Percentiles rank a stretch among this genome's conserved stretches.
phyloP scores from a whole-genome alignment of 1,140 invertebrate genomes.

The Drosophila tristis region DNA sequence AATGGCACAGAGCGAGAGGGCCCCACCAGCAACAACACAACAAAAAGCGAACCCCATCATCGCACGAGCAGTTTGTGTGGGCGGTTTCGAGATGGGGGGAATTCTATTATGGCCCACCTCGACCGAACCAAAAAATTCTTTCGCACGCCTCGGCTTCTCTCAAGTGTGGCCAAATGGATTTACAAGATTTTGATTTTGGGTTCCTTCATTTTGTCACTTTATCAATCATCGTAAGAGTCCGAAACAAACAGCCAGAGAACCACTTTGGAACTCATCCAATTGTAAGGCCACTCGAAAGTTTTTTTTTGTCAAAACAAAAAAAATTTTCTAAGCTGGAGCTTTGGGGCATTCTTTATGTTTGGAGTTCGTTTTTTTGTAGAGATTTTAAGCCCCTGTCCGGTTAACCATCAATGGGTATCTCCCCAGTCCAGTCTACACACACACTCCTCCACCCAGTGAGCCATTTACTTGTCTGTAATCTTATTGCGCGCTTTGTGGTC shows the following conservation, averaged over 20 bases:
- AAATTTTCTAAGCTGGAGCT: constrained; percentile 28
- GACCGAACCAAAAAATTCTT: constrained; percentile 53
- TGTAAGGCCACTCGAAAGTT: constrained; percentile 62
- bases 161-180: constrained; percentile 24
- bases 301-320: constrained; percentile 45
- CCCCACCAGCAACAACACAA: not conserved
- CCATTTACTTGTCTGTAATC: constrained; percentile 51
- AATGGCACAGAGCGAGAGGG: constrained; percentile 29
- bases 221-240: constrained; percentile 49
- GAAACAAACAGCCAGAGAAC: constrained; percentile 37
- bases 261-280: constrained; percentile 73
- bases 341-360: too few relatives aligned
- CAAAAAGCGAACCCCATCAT: constrained; percentile 25
- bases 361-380: constrained; percentile 9
- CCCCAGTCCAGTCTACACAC: not conserved
- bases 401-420: constrained; percentile 19
- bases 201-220: constrained; percentile 42
- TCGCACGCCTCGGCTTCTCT: constrained; percentile 48
- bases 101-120: constrained; percentile 12
- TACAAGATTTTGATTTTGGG: constrained; percentile 16
- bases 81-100: constrained; percentile 42
- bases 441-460: not conserved
- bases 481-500: constrained; percentile 55
- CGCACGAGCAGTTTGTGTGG: constrained; percentile 42
- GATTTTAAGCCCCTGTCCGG: too few relatives aligned